phyloP scores from a whole-genome alignment of 2,888 invertebrate genomes.

The Macrosoma leucophasiata region DNA sequence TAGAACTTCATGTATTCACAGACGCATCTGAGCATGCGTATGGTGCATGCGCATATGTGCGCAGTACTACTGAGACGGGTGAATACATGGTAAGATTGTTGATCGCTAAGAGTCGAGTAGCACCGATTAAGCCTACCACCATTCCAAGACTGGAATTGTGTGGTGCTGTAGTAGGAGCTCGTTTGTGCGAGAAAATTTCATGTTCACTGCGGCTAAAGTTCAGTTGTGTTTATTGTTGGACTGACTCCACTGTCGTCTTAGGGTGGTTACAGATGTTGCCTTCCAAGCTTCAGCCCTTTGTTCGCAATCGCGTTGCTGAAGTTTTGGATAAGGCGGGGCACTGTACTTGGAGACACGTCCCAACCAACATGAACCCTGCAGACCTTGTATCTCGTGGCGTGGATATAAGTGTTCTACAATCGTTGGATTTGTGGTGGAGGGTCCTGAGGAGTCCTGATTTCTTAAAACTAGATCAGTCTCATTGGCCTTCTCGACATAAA shows the following conservation, averaged over 20 bases:
- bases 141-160: constrained; percentile 34
- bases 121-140: constrained; percentile 28
- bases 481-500: too few species aligned
- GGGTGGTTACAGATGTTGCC: too few species aligned
- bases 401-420: background rate
- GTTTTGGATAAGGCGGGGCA: background rate
- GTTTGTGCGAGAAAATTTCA: constrained; percentile 25
- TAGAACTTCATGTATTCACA: constrained; percentile 16
- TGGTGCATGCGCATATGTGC: constrained; percentile 17
- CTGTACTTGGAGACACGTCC: constrained; percentile 6
- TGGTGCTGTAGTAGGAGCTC: constrained; percentile 28
- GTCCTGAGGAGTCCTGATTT: constrained; percentile 1
- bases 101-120: constrained; percentile 9
- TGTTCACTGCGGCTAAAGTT: constrained; percentile 20
- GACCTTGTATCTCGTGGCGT: constrained; percentile 12
- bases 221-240: constrained; percentile 24
- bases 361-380: constrained; percentile 8
- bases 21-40: constrained; percentile 4
- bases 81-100: background rate
- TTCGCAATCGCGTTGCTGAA: too few species aligned
- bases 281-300: too few species aligned
- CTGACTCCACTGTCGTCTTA: constrained; percentile 30
- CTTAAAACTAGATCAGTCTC: background rate
- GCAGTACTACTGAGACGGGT: background rate
- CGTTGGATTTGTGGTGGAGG: constrained; percentile 8